Evolutionary conservation across 1,140 invertebrate species (phyloP), one percentile per base, ranked within the genome.

Genomic region (Aphaenogaster rudis): DNA sequence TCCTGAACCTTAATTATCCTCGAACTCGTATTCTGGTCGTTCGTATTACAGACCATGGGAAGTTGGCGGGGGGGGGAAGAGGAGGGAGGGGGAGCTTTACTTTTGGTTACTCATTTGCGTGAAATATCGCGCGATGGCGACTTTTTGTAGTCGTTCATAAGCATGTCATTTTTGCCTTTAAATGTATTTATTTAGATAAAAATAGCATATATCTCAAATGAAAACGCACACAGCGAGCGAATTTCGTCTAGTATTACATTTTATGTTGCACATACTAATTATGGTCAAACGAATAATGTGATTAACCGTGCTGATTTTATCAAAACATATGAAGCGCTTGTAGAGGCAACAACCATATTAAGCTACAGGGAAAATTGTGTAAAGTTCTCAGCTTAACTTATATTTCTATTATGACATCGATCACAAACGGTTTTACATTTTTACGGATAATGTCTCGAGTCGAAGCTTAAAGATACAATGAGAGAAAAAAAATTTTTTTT

Each of bases 1-100:
- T 88, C 90, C 90, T 71, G 90, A 91, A 89, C 90, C 90, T 91
- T 91, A 91, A 91, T 91, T 91, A 91, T 91, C 85, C 88, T 67
- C 77, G 82, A 86, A 87, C 78, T 71, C 63, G 88, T 89, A 61
- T 76, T 78, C 69, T 61, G 69, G 57, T n/a, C 80, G 74, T 91
- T 88, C 82, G 87, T 90, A 91, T 91, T 91, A 90, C 89, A 78
- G 76, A 63, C 79, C 77, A 74, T 69, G 48, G 54, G 4, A 86
- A 42, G 36, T n/a, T 80, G 48, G 39, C 17, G 9, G 3, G 39
- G 13, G 5, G 2, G 28, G 8, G 36, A 5, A 15, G 15, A 64
- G 15, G 8, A 15, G 33, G 28, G 0, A 9, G 45, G 33, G 3
- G 42, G 13, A 6, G 11, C 69, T 63, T 45, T 42, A 36, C 67